Evolutionary conservation across 2,888 invertebrate species (phyloP).

Genomic region (Scaptodrosophila latifasciaeformis): DNA sequence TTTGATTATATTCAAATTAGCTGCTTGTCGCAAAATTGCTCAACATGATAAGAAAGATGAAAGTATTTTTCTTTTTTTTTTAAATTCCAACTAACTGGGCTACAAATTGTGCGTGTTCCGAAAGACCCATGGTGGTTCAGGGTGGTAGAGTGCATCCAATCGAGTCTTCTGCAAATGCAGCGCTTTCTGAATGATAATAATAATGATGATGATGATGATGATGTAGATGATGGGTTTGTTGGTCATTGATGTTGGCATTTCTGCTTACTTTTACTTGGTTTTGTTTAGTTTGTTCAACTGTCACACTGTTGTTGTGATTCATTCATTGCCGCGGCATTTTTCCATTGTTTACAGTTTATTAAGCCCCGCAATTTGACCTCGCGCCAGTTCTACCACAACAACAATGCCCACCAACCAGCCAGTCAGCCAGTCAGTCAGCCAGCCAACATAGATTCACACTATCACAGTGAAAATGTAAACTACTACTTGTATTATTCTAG

Average conservation of each 20-base stretch:
- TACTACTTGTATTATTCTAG: too few species aligned
- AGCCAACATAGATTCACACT: background rate
- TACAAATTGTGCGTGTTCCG: too few species aligned
- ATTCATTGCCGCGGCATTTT: background rate
- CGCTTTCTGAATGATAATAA: conserved; percentile 6
- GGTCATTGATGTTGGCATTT: background rate
- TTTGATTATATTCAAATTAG: too few species aligned
- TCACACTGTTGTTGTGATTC: background rate
- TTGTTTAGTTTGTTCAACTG: background rate
- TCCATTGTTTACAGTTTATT: conserved; percentile 25
- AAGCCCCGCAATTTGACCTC: conserved; percentile 60
- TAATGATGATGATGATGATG: background rate
- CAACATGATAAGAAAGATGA: too few species aligned
- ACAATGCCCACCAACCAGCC: too few species aligned
- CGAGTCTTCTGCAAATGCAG: too few species aligned
- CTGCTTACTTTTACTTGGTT: background rate
- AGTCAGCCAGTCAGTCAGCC: background rate
- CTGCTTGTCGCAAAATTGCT: too few species aligned
- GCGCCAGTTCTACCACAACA: conserved; percentile 32
- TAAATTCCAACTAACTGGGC: too few species aligned
- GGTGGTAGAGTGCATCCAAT: too few species aligned
- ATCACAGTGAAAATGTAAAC: background rate
- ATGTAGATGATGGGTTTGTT: background rate
- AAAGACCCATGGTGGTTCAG: too few species aligned
- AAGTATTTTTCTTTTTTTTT: too few species aligned